phyloP scores from a whole-genome alignment of 2,888 invertebrate species.

The Sympetrum striolatum region DNA sequence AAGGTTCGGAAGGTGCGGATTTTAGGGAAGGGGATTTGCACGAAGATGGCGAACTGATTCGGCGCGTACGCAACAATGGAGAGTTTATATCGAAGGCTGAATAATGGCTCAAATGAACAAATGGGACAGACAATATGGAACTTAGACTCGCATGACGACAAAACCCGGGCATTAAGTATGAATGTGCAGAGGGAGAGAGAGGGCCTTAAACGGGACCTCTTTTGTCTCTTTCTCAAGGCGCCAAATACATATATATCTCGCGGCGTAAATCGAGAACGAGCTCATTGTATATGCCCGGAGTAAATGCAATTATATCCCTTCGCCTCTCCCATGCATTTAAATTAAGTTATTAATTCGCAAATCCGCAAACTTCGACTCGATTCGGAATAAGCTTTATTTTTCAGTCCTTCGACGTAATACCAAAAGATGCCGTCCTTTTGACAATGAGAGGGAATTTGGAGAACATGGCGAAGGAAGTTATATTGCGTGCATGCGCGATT shows the following conservation, averaged over 20 bases:
- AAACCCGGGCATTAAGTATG: not conserved
- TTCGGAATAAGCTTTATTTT: not conserved
- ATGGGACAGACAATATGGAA: not conserved
- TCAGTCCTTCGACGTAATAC: not conserved
- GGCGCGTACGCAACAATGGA: not conserved
- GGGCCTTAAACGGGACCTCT: not conserved
- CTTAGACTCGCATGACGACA: not conserved
- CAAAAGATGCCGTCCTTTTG: not conserved
- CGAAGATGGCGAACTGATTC: not conserved
- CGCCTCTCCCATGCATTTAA: not conserved
- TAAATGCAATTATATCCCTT: not conserved
- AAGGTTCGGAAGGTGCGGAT: not conserved
- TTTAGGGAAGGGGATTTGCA: not conserved
- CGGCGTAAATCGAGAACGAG: not conserved
- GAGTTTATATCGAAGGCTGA: not conserved
- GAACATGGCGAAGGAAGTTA: not conserved
- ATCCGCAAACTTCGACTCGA: not conserved
- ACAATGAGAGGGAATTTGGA: not conserved
- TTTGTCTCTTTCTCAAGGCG: not conserved
- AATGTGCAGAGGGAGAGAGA: not conserved
- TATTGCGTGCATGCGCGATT: not conserved
- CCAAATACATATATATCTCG: not conserved
- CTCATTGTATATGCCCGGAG: not conserved
- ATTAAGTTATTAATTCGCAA: not conserved
- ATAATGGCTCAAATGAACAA: not conserved